Percentiles rank a stretch among this genome's conserved stretches.
Evolutionary conservation across 1,140 invertebrate species (phyloP).

Genomic region (Papilio glaucus): DNA sequence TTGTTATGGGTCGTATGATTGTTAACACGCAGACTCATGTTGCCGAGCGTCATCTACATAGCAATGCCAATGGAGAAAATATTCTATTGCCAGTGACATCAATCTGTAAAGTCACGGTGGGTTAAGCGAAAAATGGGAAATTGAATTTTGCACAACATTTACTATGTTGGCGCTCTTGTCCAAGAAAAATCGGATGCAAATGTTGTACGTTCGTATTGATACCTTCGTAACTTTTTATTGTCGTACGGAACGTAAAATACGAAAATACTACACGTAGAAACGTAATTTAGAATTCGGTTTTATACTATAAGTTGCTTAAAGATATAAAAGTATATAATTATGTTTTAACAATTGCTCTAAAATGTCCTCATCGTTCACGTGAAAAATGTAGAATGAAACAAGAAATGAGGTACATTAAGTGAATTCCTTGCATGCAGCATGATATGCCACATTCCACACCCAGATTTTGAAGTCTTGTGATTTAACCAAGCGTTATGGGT

Average conservation of each 20-base stretch:
- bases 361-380: too few relatives aligned
- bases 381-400: too few relatives aligned
- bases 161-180: too few relatives aligned
- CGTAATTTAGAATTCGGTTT: too few relatives aligned
- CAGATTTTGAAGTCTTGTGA: constrained; percentile 13
- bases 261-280: too few relatives aligned
- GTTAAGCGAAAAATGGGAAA: not conserved
- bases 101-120: not conserved
- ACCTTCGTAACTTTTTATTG: too few relatives aligned
- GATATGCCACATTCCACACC: not conserved
- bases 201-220: too few relatives aligned
- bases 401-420: not conserved
- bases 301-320: too few relatives aligned
- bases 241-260: too few relatives aligned
- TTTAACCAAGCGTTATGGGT: constrained; percentile 36
- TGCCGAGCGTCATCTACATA: constrained; percentile 9
- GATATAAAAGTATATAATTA: too few relatives aligned
- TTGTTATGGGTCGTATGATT: not conserved
- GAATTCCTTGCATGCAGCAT: not conserved
- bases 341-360: too few relatives aligned
- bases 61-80: not conserved
- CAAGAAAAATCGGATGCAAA: too few relatives aligned
- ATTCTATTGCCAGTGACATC: not conserved
- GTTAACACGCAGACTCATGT: constrained; percentile 1
- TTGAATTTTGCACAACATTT: not conserved